Evolutionary conservation across 2,797 vertebrate genomes (phyloP).

Genomic region (Typhlichthys eigenmanni): DNA sequence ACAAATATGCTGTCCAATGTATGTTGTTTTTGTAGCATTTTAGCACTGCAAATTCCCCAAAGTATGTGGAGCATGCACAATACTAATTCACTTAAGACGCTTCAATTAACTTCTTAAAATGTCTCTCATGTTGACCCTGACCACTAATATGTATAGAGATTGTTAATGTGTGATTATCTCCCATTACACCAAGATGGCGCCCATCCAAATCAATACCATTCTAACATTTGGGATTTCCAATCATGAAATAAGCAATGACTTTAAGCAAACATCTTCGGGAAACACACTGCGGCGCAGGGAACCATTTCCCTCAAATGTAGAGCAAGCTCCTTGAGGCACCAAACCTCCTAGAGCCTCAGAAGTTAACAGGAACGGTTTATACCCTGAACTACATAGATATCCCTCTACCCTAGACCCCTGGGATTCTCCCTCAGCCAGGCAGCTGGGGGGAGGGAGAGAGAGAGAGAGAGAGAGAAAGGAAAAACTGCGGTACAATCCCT

Average conservation of each 20-base stretch:
- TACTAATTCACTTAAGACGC: no score
- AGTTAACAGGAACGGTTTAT: constrained; percentile 50
- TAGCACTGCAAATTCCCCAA: no score
- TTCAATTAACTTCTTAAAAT: no score
- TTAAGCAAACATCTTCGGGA: constrained; percentile 2
- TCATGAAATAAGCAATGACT: constrained; percentile 17
- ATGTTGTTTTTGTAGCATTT: no score
- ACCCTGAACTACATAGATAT: constrained; percentile 46
- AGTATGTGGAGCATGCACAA: no score
- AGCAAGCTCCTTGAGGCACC: constrained; percentile 19
- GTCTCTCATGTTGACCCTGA: not conserved
- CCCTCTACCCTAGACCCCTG: constrained; percentile 33
- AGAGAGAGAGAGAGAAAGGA: constrained; percentile 19
- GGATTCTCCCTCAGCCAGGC: constrained; percentile 42
- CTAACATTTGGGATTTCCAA: constrained; percentile 6
- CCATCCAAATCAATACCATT: not conserved
- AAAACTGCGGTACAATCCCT: constrained; percentile 36
- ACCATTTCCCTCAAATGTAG: constrained; percentile 22
- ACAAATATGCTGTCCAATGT: no score
- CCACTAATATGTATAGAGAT: not conserved
- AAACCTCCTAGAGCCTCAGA: constrained; percentile 32
- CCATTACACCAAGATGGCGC: not conserved
- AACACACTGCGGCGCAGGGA: constrained; percentile 13
- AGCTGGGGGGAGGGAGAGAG: not conserved
- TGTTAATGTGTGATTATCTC: not conserved